Evolutionary conservation across 2,113 vertebrate species (phyloP), one percentile per base, ranked within the genome.

Genomic region (Corydoras sp.): DNA sequence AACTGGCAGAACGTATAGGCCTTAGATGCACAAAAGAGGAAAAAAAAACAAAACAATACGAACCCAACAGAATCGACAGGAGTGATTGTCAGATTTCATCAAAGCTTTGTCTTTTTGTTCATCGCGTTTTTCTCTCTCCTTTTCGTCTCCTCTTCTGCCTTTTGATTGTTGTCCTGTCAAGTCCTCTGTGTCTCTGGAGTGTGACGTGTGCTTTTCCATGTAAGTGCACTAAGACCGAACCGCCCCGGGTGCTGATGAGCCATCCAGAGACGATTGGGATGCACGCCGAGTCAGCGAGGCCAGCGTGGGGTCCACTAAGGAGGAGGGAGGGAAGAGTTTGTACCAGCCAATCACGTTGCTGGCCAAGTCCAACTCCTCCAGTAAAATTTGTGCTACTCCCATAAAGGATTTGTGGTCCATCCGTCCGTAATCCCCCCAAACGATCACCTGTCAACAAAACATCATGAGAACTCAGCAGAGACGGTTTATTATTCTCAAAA

Each of bases 341-440:
- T 99, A 99, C 96, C 96, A 99, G 88, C 96, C 96, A 77, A 98
- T 99, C 78, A 98, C 97, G 85, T 96, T 97, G 81, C 94, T 98
- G 82, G 95, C 94, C 73, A 98, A 88, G 86, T 98, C 95, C 68
- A 99, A 88, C 81, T 99, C 95, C 88, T 98, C 96, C 89, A 99
- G 65, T 81, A 99, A 89, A 83, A 99, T 98, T 78, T 99, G 96
- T 82, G 94, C 95, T 82, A 99, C 95, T 80, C 96, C 96, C 96
- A 99, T 99, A 87, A 99, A 99, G 84, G 93, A 93, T 87, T 99
- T 99, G 83, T 99, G 96, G 91, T 99, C 96, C 96, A 99, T 98
- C 78, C 96, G 91, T 74, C 96, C 96, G 3, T 98, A 98, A 83
- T 99, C 96, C 74, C 96, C 96, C 96, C 96, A 98, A 7, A 99